Evolutionary conservation across 2,113 vertebrate species (phyloP).

Genomic region (Hemiscyllium ocellatum): DNA sequence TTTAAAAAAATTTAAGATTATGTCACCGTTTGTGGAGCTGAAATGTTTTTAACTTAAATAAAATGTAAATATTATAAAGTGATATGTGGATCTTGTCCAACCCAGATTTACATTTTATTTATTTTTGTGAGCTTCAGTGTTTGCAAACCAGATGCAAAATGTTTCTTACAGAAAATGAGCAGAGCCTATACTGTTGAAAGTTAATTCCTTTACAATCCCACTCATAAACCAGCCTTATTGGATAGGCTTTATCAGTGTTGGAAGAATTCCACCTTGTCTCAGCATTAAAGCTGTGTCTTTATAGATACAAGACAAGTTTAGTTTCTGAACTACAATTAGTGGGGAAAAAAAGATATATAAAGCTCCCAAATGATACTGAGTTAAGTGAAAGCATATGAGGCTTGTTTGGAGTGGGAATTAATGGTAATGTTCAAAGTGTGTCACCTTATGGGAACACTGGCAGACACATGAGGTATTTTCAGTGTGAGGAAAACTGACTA

Average conservation of each 20-base stretch:
- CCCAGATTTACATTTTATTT: not conserved
- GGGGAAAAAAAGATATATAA: conserved; percentile 42
- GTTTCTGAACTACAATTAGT: conserved; percentile 41
- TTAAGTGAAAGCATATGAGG: conserved; percentile 42
- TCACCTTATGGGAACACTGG: conserved; percentile 43
- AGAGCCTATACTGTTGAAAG: not conserved
- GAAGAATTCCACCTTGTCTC: not conserved
- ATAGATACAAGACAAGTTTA: conserved; percentile 31
- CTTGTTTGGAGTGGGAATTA: conserved; percentile 47
- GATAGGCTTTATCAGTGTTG: not conserved
- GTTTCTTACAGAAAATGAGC: not conserved
- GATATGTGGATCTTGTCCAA: not conserved
- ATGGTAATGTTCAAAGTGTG: conserved; percentile 46
- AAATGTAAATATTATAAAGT: not conserved
- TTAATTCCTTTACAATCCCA: not conserved
- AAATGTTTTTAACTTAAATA: not conserved
- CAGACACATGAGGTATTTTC: conserved; percentile 45
- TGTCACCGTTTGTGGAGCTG: not conserved
- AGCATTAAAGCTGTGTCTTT: not conserved
- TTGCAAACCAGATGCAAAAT: not conserved
- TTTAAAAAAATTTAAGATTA: not conserved
- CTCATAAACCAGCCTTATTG: not conserved
- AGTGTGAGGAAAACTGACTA: conserved; percentile 42
- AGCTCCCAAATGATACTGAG: conserved; percentile 45
- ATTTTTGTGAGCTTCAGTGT: not conserved